These are phyloP conservation scores for Hyppa rectilinea DNA, from an alignment of 2,888 invertebrate genomes.

Conservation along the genomic window DNA sequence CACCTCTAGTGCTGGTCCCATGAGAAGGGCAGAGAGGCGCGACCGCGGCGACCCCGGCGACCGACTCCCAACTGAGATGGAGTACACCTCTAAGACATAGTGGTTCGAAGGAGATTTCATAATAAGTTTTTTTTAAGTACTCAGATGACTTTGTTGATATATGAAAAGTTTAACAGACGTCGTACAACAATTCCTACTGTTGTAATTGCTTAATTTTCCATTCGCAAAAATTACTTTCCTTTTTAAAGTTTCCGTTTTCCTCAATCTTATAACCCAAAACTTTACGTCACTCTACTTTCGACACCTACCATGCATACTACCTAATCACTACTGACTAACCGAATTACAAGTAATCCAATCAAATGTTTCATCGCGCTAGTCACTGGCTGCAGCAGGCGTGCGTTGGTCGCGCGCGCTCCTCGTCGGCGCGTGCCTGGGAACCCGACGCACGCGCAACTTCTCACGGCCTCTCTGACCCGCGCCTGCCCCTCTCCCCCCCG, in stretches of 20 bases:
- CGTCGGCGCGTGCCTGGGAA: constrained; percentile 90
- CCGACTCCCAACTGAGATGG: constrained; percentile 45
- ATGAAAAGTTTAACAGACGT: not conserved
- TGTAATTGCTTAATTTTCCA: not conserved
- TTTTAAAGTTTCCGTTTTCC: not conserved
- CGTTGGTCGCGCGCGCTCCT: constrained; percentile 60
- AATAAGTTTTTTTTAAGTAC: not conserved
- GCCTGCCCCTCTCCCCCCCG: constrained; percentile 50
- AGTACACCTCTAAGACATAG: constrained; percentile 52
- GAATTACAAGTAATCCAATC: constrained; percentile 42
- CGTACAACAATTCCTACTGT: not conserved
- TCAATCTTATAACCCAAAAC: not conserved
- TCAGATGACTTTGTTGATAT: not conserved
- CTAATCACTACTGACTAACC: constrained; percentile 25
- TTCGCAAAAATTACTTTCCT: not conserved
- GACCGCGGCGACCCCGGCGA: constrained; percentile 82
- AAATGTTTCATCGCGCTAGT: constrained; percentile 43
- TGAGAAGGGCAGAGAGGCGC: constrained; percentile 76
- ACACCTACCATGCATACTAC: not conserved
- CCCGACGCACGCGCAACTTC: constrained; percentile 90
- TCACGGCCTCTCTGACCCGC: constrained; percentile 86
- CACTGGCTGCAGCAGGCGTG: constrained; percentile 64
- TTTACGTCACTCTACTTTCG: not conserved
- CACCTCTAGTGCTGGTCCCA: constrained; percentile 69
- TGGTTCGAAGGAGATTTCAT: constrained; percentile 4